Conservation (phyloP, 2,888 invertebrate genomes). For the Acrobasis repandana region DNA sequence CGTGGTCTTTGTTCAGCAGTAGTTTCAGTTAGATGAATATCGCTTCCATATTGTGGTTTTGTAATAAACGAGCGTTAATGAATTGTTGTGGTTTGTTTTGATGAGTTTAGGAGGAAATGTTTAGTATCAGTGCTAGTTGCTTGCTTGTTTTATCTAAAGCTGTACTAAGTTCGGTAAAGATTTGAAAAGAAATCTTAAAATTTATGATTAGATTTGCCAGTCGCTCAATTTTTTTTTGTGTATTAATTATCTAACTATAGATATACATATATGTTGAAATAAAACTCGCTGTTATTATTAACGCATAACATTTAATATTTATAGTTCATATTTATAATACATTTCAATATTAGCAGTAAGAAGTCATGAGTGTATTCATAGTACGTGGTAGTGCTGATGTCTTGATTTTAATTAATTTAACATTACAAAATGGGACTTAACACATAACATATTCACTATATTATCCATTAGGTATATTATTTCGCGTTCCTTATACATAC, state of each 20-base stretch:
- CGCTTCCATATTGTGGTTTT: neutral
- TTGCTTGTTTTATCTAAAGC: neutral
- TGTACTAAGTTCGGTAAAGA: neutral
- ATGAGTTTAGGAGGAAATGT: neutral
- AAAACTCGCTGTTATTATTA: slow-evolving; percentile 82
- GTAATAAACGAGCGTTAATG: neutral
- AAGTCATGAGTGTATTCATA: slow-evolving; percentile 81
- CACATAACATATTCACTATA: slow-evolving; percentile 51
- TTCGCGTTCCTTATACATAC: slow-evolving; percentile 50
- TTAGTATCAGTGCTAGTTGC: neutral
- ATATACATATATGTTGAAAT: slow-evolving; percentile 43
- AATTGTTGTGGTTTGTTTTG: neutral
- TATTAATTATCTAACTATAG: too few relatives aligned
- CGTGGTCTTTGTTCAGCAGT: slow-evolving; percentile 69
- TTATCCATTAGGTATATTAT: slow-evolving; percentile 59
- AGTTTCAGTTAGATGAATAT: slow-evolving; percentile 37
- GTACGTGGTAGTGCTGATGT: slow-evolving; percentile 79
- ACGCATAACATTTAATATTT: slow-evolving; percentile 87
- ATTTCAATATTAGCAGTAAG: slow-evolving; percentile 82
- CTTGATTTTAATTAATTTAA: slow-evolving; percentile 71
- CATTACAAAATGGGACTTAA: slow-evolving; percentile 81
- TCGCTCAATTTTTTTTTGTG: too few relatives aligned
- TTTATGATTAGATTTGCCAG: too few relatives aligned
- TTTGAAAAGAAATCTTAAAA: too few relatives aligned
- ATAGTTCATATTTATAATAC: slow-evolving; percentile 84